These are phyloP conservation scores for Sphaerophoria taeniata DNA, from an alignment of 2,888 invertebrate species.

Conservation along the genomic window DNA sequence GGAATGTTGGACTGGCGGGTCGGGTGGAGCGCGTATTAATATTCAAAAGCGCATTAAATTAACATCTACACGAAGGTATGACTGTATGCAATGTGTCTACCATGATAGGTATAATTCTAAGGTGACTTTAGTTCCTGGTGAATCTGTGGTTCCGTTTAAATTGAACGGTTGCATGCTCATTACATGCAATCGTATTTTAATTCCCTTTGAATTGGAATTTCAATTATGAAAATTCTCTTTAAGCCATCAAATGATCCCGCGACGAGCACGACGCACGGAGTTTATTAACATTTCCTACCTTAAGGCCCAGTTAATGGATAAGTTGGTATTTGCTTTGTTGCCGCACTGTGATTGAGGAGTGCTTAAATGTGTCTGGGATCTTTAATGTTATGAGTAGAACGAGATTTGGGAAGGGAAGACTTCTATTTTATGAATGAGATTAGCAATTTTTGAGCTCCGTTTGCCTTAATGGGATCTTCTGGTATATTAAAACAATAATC, in stretches of 20 bases:
- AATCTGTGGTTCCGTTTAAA: slow-evolving; percentile 27
- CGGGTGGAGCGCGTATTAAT: slow-evolving; percentile 35
- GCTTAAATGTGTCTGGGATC: not conserved
- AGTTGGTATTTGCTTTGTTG: slow-evolving; percentile 38
- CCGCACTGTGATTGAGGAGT: not conserved
- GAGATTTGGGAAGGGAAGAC: too few relatives aligned
- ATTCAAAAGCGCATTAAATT: slow-evolving; percentile 42
- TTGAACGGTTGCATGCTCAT: slow-evolving; percentile 66
- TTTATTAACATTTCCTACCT: slow-evolving; percentile 68
- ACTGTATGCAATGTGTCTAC: not conserved
- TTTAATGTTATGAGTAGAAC: not conserved
- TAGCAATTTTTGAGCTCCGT: too few relatives aligned
- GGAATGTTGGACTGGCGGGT: slow-evolving; percentile 25
- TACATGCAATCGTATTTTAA: slow-evolving; percentile 64
- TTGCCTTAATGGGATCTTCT: too few relatives aligned
- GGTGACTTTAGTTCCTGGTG: not conserved
- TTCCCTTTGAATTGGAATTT: slow-evolving; percentile 57
- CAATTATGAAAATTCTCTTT: slow-evolving; percentile 63
- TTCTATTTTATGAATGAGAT: too few relatives aligned
- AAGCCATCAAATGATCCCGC: not conserved
- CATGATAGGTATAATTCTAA: not conserved
- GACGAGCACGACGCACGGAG: not conserved
- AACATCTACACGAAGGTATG: not conserved
- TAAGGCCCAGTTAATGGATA: slow-evolving; percentile 55
- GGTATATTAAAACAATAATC: too few relatives aligned